Percentiles rank a stretch among this genome's conserved stretches.
These are phyloP conservation scores for Pithys albifrons DNA, from an alignment of 2,113 vertebrate genomes.

Conservation along the genomic window DNA sequence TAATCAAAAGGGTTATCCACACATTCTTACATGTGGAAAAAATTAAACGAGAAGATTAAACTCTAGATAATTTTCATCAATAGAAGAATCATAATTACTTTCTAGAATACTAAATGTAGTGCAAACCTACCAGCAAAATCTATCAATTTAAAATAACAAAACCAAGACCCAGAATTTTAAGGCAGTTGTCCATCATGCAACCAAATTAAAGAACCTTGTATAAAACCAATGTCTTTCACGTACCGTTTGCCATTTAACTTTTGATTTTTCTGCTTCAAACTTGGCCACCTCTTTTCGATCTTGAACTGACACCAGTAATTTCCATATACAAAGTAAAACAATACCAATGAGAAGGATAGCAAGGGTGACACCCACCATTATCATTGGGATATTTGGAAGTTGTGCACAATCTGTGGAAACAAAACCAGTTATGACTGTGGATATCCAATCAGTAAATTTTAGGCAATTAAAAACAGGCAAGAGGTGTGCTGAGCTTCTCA, in stretches of 20 bases:
- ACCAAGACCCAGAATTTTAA: not conserved
- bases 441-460: not conserved
- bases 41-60: not conserved
- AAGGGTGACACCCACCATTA: constrained; percentile 89
- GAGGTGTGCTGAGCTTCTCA: not conserved
- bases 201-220: not conserved
- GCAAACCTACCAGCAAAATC: not conserved
- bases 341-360: constrained; percentile 91
- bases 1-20: not conserved
- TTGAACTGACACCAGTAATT: constrained; percentile 91
- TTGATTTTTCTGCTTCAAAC: constrained; percentile 93
- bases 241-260: constrained; percentile 96
- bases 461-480: not conserved
- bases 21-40: not conserved
- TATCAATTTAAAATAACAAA: not conserved
- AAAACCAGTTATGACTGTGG: not conserved
- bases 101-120: not conserved
- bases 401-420: constrained; percentile 85
- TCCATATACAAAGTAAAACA: constrained; percentile 90
- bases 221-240: constrained; percentile 2
- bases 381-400: constrained; percentile 88
- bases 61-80: not conserved
- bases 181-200: not conserved
- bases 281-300: constrained; percentile 96
- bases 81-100: not conserved